Evolutionary conservation across 2,888 invertebrate species (phyloP).

Genomic region (Trisateles emortualis): DNA sequence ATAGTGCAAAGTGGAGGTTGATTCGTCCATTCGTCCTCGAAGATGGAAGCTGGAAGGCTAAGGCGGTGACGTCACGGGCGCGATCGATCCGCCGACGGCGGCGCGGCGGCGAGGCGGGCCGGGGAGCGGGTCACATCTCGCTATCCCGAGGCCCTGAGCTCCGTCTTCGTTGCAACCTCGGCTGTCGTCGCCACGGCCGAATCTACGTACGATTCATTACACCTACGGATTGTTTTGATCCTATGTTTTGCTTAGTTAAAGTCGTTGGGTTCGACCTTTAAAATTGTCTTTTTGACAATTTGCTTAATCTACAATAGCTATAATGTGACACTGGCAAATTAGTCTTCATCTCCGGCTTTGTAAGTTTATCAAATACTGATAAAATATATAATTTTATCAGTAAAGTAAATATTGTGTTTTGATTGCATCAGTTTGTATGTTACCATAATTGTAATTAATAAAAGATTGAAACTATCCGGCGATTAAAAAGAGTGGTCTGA

Average conservation of each 20-base stretch:
- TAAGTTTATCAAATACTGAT: too few relatives aligned
- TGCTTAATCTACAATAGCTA: too few relatives aligned
- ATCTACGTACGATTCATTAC: conserved; percentile 57
- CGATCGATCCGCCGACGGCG: conserved; percentile 66
- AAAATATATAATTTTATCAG: too few relatives aligned
- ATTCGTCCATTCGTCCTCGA: conserved; percentile 52
- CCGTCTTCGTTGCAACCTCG: conserved; percentile 46
- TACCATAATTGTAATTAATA: too few relatives aligned
- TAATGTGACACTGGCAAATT: too few relatives aligned
- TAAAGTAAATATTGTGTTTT: too few relatives aligned
- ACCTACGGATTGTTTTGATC: conserved; percentile 57
- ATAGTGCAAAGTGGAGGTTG: conserved; percentile 26
- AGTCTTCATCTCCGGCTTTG: too few relatives aligned
- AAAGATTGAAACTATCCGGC: too few relatives aligned
- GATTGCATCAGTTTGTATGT: too few relatives aligned
- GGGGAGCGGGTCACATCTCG: conserved; percentile 48
- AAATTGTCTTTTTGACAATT: not conserved
- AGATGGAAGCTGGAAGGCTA: conserved; percentile 66
- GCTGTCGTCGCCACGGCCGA: conserved; percentile 41
- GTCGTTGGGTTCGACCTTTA: conserved; percentile 2
- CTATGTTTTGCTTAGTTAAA: conserved; percentile 24
- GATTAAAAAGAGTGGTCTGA: too few relatives aligned
- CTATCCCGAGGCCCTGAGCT: conserved; percentile 34
- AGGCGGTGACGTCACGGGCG: conserved; percentile 80
- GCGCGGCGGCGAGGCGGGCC: conserved; percentile 36